A percentile compares a stretch with the other conserved stretches of the same genome.
Evolutionary conservation across 1,140 invertebrate species (phyloP).

Genomic region (Diorhabda elongata): DNA sequence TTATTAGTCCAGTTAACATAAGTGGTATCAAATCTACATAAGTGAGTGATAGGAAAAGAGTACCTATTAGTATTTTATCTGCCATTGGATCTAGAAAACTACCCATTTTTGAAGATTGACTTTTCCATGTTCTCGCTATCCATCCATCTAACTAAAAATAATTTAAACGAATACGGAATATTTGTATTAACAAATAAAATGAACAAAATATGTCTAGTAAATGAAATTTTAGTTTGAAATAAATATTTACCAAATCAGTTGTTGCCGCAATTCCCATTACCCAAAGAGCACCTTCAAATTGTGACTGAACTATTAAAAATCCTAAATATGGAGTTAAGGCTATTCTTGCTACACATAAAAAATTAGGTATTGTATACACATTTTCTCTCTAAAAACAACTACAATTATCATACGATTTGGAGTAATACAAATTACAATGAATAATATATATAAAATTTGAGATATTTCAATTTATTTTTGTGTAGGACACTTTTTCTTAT

Average conservation of each 20-base stretch:
- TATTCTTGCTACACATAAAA: slow-evolving; percentile 81
- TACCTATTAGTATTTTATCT: slow-evolving; percentile 92
- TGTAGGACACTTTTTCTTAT: too few relatives aligned
- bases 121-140: slow-evolving; percentile 88
- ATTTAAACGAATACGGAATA: slow-evolving; percentile 37
- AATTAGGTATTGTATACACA: slow-evolving; percentile 89
- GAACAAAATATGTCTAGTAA: too few relatives aligned
- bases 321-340: slow-evolving; percentile 79
- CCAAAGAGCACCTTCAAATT: slow-evolving; percentile 69
- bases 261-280: slow-evolving; percentile 74
- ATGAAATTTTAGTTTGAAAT: too few relatives aligned
- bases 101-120: slow-evolving; percentile 87
- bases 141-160: slow-evolving; percentile 83
- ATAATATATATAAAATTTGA: too few relatives aligned
- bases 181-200: slow-evolving; percentile 25
- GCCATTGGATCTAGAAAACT: slow-evolving; percentile 96
- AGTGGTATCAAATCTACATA: slow-evolving; percentile 82
- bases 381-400: slow-evolving; percentile 70
- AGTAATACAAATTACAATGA: too few relatives aligned
- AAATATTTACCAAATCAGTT: slow-evolving; percentile 69
- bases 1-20: slow-evolving; percentile 76
- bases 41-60: slow-evolving; percentile 82
- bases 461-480: too few relatives aligned
- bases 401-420: not conserved
- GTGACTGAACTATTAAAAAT: slow-evolving; percentile 69